Conservation (phyloP, 2,113 vertebrate genomes). For the Oncorhynchus nerka region DNA sequence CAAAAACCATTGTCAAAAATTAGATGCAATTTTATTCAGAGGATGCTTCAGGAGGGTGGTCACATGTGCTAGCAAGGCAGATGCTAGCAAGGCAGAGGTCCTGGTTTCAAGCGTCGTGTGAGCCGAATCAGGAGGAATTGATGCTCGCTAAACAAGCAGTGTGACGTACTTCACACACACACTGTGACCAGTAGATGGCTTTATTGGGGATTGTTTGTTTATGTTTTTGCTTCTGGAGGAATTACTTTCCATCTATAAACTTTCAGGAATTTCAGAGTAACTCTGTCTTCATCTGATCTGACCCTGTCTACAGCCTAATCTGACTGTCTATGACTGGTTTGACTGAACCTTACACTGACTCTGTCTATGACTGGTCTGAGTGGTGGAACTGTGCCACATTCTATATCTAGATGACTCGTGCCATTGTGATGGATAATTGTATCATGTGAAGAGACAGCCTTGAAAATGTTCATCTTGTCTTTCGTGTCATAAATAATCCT, state of each 20-base stretch:
- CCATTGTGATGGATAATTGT: too few species aligned
- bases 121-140: slow-evolving; percentile 54
- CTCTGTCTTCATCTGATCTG: slow-evolving; percentile 4
- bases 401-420: too few species aligned
- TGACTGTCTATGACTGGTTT: too few species aligned
- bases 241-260: slow-evolving; percentile 64
- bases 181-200: slow-evolving; percentile 69
- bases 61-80: too few species aligned
- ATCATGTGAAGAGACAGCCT: too few species aligned
- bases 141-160: slow-evolving; percentile 61
- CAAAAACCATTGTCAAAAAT: too few species aligned
- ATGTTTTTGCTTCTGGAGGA: slow-evolving; percentile 65
- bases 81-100: neutral
- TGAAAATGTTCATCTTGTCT: too few species aligned
- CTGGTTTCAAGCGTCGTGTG: slow-evolving; percentile 40
- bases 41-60: neutral
- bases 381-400: too few species aligned
- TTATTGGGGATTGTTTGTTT: slow-evolving; percentile 49
- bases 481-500: too few species aligned
- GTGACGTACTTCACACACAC: slow-evolving; percentile 7
- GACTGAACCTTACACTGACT: too few species aligned
- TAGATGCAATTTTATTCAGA: too few species aligned
- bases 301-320: neutral
- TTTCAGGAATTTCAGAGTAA: slow-evolving; percentile 50
- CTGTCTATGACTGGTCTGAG: too few species aligned